A percentile compares a stretch with the other conserved stretches of the same genome.
Conservation (phyloP, 2,797 vertebrate species). For the Alauda arvensis region DNA sequence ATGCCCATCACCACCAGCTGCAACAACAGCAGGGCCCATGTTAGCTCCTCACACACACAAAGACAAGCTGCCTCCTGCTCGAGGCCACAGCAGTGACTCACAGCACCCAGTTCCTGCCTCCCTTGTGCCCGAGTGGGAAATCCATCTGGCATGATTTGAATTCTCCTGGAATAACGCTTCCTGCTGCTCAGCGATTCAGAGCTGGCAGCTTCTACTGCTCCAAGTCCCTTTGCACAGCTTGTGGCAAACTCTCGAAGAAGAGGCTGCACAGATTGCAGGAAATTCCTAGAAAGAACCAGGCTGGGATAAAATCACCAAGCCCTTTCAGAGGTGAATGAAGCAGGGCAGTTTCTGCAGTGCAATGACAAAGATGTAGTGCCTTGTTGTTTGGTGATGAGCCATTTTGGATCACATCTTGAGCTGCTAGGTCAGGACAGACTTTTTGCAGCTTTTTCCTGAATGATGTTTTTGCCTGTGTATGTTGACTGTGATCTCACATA, state of each 20-base stretch:
- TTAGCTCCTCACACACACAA: background rate
- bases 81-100: background rate
- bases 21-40: background rate
- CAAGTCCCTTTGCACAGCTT: background rate
- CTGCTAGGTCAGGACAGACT: background rate
- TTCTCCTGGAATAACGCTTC: background rate
- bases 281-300: conserved; percentile 11
- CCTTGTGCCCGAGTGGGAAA: background rate
- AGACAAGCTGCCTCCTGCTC: background rate
- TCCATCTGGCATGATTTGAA: background rate
- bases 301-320: background rate
- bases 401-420: background rate
- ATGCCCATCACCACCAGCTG: conserved; percentile 96
- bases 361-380: background rate
- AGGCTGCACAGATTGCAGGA: background rate
- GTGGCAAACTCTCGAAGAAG: background rate
- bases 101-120: background rate
- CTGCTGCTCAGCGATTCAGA: conserved; percentile 8
- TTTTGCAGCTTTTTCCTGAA: background rate
- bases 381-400: background rate
- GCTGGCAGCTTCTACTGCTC: background rate
- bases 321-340: background rate
- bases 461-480: background rate
- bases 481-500: background rate
- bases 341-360: background rate